These are phyloP conservation scores for Tolmerus cingulatus DNA, from an alignment of 2,888 invertebrate genomes.

Conservation along the genomic window DNA sequence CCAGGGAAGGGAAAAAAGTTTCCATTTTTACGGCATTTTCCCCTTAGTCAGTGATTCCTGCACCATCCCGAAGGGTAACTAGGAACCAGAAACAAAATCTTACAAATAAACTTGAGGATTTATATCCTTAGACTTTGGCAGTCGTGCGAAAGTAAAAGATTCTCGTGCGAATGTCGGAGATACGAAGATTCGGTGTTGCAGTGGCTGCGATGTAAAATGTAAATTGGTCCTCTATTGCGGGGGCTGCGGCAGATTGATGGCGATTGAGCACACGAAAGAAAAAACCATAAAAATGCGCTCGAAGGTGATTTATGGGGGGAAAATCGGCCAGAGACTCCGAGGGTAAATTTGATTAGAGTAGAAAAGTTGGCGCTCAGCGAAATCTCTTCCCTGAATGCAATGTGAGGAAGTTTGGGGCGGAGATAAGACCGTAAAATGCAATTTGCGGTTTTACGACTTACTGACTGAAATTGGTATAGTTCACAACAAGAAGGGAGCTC, in stretches of 20 bases:
- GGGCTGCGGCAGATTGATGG: conserved; percentile 33
- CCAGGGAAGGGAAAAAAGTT: background rate
- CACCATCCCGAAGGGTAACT: conserved; percentile 36
- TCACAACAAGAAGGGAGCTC: background rate
- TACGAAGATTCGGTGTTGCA: background rate
- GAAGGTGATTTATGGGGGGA: conserved; percentile 28
- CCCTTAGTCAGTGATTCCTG: conserved; percentile 43
- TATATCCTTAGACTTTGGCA: conserved; percentile 35
- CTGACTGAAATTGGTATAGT: background rate
- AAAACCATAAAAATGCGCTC: background rate
- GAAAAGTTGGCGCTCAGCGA: background rate
- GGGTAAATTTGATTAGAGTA: conserved; percentile 33
- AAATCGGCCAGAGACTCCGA: conserved; percentile 2
- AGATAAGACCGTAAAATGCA: background rate
- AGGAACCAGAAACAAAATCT: conserved; percentile 37
- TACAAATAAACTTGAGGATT: conserved; percentile 40
- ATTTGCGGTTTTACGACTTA: background rate
- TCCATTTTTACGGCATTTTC: conserved; percentile 22
- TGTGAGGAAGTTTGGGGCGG: background rate
- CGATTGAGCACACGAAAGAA: background rate
- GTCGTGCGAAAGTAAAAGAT: background rate
- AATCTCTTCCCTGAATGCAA: background rate
- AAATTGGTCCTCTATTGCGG: conserved; percentile 22
- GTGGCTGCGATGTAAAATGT: conserved; percentile 36
- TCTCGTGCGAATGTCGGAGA: background rate